phyloP scores from a whole-genome alignment of 1,140 invertebrate species.

The Micrasema longulum region DNA sequence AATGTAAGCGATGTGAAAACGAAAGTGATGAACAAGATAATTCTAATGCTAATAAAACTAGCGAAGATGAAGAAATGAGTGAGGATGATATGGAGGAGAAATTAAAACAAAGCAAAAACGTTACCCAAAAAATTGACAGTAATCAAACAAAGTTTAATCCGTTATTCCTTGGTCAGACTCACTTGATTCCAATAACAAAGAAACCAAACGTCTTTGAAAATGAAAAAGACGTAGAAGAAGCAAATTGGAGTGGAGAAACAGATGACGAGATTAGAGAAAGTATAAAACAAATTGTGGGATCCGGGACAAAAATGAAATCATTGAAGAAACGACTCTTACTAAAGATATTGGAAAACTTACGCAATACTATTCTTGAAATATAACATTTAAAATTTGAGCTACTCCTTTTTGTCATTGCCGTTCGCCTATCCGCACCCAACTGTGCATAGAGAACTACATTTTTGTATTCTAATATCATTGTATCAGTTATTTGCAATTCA shows the following conservation, averaged over 20 bases:
- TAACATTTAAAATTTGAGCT: not conserved
- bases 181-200: conserved; percentile 46
- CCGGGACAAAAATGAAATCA: conserved; percentile 25
- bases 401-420: not conserved
- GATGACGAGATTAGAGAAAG: conserved; percentile 38
- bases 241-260: conserved; percentile 33
- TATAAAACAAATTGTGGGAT: conserved; percentile 44
- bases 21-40: conserved; percentile 9
- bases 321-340: conserved; percentile 48
- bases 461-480: too few species aligned
- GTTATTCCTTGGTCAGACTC: conserved; percentile 46
- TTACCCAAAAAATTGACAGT: conserved; percentile 5
- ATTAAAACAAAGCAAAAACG: not conserved
- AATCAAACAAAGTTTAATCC: conserved; percentile 27
- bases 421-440: too few species aligned
- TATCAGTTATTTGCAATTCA: too few species aligned
- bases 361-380: conserved; percentile 29
- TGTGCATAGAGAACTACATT: too few species aligned
- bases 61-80: not conserved
- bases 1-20: conserved; percentile 5
- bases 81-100: too few species aligned
- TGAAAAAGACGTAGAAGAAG: conserved; percentile 39
- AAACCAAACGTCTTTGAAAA: conserved; percentile 43
- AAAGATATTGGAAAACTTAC: conserved; percentile 43
- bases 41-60: conserved; percentile 2